Percentiles rank a stretch among this genome's conserved stretches.
Evolutionary conservation across 1,140 invertebrate species (phyloP).

Genomic region (Eufriesea mexicana): DNA sequence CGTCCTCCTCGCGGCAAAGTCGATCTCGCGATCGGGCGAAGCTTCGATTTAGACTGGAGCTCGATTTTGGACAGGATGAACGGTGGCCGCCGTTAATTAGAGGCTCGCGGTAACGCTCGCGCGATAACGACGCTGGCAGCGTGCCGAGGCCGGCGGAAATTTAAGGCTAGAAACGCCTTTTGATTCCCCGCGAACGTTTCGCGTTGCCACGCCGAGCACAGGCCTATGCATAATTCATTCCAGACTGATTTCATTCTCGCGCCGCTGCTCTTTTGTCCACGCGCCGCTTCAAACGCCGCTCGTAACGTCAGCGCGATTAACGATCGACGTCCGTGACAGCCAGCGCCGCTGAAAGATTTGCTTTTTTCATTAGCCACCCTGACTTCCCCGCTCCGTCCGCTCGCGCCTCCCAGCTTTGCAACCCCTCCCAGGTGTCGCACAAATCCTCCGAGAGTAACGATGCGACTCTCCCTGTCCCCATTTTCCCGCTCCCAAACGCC

Average conservation of each 20-base stretch:
- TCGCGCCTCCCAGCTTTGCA: background rate
- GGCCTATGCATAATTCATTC: slow-evolving; percentile 45
- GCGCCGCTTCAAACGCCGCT: too few relatives aligned
- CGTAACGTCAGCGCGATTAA: slow-evolving; percentile 19
- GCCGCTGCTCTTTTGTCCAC: slow-evolving; percentile 1
- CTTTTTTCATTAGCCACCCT: background rate
- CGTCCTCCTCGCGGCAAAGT: too few relatives aligned
- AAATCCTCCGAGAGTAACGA: background rate
- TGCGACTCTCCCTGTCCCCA: too few relatives aligned
- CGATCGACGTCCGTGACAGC: slow-evolving; percentile 1
- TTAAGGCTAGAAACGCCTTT: slow-evolving; percentile 25
- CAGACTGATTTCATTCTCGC: slow-evolving; percentile 13
- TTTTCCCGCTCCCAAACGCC: too few relatives aligned
- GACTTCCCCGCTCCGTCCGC: too few relatives aligned
- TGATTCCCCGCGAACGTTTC: slow-evolving; percentile 16
- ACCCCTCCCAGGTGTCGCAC: background rate
- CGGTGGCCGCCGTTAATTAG: slow-evolving; percentile 21
- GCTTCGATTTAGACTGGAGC: too few relatives aligned
- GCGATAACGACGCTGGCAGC: background rate
- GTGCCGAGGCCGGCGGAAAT: slow-evolving; percentile 19
- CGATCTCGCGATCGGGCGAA: background rate
- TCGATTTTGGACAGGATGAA: too few relatives aligned
- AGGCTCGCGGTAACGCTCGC: slow-evolving; percentile 5
- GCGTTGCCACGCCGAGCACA: background rate
- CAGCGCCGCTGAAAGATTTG: background rate